A percentile compares a stretch with the other conserved stretches of the same genome.
These are phyloP conservation scores for Orthonevra nobilis DNA, from an alignment of 2,888 invertebrate genomes.

Conservation along the genomic window DNA sequence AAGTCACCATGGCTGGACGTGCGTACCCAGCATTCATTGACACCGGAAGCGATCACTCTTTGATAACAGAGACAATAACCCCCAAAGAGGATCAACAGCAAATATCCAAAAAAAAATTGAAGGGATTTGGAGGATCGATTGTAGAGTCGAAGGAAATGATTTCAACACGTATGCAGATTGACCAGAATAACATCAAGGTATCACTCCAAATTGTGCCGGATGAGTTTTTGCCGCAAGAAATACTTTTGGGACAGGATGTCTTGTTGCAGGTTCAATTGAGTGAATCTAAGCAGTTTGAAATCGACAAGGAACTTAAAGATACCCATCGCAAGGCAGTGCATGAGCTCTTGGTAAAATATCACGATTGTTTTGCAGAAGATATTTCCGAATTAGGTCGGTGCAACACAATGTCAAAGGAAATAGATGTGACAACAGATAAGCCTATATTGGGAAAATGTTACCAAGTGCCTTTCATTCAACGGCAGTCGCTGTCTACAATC, in stretches of 20 bases:
- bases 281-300: too few species aligned
- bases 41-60: conserved; percentile 52
- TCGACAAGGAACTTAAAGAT: too few species aligned
- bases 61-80: conserved; percentile 34
- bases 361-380: too few species aligned
- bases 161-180: conserved; percentile 3
- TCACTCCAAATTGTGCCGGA: too few species aligned
- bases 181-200: background rate
- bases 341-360: too few species aligned
- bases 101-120: conserved; percentile 23
- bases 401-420: conserved; percentile 18
- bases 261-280: too few species aligned
- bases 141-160: conserved; percentile 29
- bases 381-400: background rate
- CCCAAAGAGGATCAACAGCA: background rate
- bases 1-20: conserved; percentile 14
- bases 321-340: too few species aligned
- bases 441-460: conserved; percentile 58
- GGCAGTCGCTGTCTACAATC: too few species aligned
- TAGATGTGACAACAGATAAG: conserved; percentile 13
- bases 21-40: conserved; percentile 43
- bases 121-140: conserved; percentile 52
- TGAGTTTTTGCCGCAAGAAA: too few species aligned
- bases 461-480: conserved; percentile 42
- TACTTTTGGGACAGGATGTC: too few species aligned